These are phyloP conservation scores for Siderastrea radians DNA, from an alignment of 92 coral and sea anemone species.

Conservation along the genomic window DNA sequence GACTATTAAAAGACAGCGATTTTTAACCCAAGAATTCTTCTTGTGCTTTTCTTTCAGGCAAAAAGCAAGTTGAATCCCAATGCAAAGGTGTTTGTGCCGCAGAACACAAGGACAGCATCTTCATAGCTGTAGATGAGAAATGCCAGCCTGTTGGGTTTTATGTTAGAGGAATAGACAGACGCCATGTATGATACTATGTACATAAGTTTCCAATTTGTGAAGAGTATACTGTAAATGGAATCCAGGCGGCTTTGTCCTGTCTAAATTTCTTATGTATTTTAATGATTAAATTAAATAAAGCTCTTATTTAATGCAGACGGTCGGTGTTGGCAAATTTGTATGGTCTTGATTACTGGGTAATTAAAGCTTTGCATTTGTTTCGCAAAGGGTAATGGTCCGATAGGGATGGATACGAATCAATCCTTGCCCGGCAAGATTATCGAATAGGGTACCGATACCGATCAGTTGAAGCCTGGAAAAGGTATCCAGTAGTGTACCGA, in stretches of 20 bases:
- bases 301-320: slow-evolving; percentile 52
- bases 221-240: slow-evolving; percentile 78
- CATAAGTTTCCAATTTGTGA: slow-evolving; percentile 62
- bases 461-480: no score
- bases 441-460: no score
- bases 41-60: slow-evolving; percentile 53
- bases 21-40: not conserved
- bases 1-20: not conserved
- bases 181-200: slow-evolving; percentile 61
- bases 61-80: slow-evolving; percentile 97
- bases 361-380: no score
- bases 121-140: slow-evolving; percentile 49
- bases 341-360: no score
- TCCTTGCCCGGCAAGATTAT: no score
- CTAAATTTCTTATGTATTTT: slow-evolving; percentile 77
- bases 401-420: no score
- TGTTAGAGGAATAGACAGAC: slow-evolving; percentile 40
- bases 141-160: slow-evolving; percentile 44
- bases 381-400: no score
- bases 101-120: slow-evolving; percentile 70
- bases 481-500: no score
- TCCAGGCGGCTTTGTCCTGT: slow-evolving; percentile 74
- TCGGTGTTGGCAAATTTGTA: not conserved
- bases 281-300: slow-evolving; percentile 62
- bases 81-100: slow-evolving; percentile 97